Evolutionary conservation across 2,888 invertebrate genomes (phyloP).

Genomic region (Schizaphis graminum): DNA sequence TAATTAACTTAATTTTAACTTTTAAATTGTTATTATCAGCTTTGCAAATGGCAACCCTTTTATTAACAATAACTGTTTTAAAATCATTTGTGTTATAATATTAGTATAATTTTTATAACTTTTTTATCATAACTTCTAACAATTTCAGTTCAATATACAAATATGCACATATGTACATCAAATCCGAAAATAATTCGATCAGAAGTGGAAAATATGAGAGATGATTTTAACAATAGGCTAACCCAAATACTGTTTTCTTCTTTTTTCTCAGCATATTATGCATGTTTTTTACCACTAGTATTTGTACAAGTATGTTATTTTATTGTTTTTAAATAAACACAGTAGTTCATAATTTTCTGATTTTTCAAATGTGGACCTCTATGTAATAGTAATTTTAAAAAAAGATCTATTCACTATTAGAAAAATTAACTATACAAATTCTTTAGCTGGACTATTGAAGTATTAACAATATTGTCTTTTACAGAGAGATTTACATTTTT

Average conservation of each 20-base stretch:
- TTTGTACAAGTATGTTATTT: slow-evolving; percentile 82
- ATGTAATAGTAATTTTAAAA: not conserved
- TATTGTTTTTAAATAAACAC: not conserved
- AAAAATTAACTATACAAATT: not conserved
- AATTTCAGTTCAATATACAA: slow-evolving; percentile 61
- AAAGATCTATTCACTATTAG: not conserved
- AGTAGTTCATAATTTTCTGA: not conserved
- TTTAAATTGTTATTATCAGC: too few species aligned
- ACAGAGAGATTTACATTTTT: not conserved
- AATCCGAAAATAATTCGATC: slow-evolving; percentile 61
- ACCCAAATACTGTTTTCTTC: slow-evolving; percentile 91
- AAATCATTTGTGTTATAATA: not conserved
- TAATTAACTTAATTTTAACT: too few species aligned
- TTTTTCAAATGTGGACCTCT: not conserved
- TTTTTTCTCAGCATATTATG: slow-evolving; percentile 87
- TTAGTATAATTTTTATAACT: not conserved
- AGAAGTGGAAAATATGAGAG: slow-evolving; percentile 87
- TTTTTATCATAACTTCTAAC: slow-evolving; percentile 18
- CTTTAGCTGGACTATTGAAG: not conserved
- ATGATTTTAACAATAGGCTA: slow-evolving; percentile 90
- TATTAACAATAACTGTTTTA: not conserved
- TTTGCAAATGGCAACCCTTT: not conserved
- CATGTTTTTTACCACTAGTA: slow-evolving; percentile 89
- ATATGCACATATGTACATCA: slow-evolving; percentile 59
- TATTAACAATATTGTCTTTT: not conserved